Base-by-base conservation (phyloP, 37 sponge, comb jelly and placozoan genomes). In the Beroe forskalii region DNA sequence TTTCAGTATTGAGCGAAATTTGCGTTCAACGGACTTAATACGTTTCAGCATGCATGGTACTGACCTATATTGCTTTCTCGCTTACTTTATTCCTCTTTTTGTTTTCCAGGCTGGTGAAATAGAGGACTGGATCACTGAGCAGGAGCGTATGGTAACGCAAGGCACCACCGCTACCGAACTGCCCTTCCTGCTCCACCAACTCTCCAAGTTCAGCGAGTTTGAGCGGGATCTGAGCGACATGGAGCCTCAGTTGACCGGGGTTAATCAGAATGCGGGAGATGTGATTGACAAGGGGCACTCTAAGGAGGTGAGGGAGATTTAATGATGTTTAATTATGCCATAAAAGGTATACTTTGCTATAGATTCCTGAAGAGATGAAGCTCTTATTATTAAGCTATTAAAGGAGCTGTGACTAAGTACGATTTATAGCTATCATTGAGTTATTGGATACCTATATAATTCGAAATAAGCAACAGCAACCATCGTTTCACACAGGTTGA, bases 111-210 rank as follows among this genome's bases (percentile, higher is more conserved):
- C 35, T 23, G 55, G 55, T 1, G 86, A 80, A 44, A 38, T 80
- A 43, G 86, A 80, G 30, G 86, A 23, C 48, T 80, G 86, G 86
- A 37, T 80, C 9, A 80, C 86, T 6, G 86, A 80, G 42, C 86
- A 80, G 42, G 86, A 80, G 55, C 1, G 55, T 0, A 38, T 38
- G 40, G 86, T 80, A 6, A 80, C 86, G 0, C 86, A 80, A 25
- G 42, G 24, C 86, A 80, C 14, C 55, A 80, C 35, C 12, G 86
- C 55, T 42, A 38, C 37, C 25, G 86, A 80, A 38, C 86, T 80
- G 17, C 86, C 86, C 25, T 80, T 80, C 55, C 55, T 80, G 1
- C 86, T 44, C 3, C 86, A 80, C 86, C 86, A 80, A 37, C 55
- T 80, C 30, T n/a, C 12, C 86, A 80, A 80, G 48, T 38, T 38